Evolutionary conservation across 2,888 invertebrate genomes (phyloP).

Genomic region (Catocala sponsa): DNA sequence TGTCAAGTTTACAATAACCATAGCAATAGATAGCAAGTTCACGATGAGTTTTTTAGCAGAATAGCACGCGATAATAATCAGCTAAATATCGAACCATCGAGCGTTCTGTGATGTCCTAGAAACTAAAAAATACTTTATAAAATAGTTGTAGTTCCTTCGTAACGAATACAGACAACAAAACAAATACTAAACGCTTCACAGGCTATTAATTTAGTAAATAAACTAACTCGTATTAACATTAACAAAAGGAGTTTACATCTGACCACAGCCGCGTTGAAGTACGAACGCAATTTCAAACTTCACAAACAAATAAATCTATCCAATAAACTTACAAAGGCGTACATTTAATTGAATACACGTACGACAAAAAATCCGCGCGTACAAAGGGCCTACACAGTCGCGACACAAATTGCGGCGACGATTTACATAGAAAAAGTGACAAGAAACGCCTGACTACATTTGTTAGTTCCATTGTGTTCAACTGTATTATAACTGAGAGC

Average conservation of each 20-base stretch:
- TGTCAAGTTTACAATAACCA: too few relatives aligned
- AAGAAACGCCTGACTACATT: constrained; percentile 78
- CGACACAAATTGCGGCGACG: constrained; percentile 80
- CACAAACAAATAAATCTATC: constrained; percentile 48
- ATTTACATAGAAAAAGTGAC: constrained; percentile 86
- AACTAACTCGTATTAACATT: too few relatives aligned
- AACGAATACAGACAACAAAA: too few relatives aligned
- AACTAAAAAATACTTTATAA: too few relatives aligned
- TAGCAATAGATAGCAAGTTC: too few relatives aligned
- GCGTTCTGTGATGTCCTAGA: too few relatives aligned
- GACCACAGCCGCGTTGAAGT: background rate
- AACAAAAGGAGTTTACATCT: background rate
- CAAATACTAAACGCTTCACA: too few relatives aligned
- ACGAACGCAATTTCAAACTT: constrained; percentile 15
- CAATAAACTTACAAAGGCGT: constrained; percentile 36
- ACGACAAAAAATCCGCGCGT: constrained; percentile 47
- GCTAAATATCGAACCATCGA: too few relatives aligned
- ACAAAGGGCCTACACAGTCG: constrained; percentile 56
- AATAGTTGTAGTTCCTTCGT: too few relatives aligned
- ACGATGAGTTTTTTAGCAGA: too few relatives aligned
- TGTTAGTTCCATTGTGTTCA: constrained; percentile 82
- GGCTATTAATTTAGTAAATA: too few relatives aligned
- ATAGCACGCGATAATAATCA: too few relatives aligned
- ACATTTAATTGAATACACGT: constrained; percentile 48
- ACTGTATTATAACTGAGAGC: constrained; percentile 67